These are phyloP conservation scores for Elegia similella DNA, from an alignment of 2,888 invertebrate species.

Conservation along the genomic window DNA sequence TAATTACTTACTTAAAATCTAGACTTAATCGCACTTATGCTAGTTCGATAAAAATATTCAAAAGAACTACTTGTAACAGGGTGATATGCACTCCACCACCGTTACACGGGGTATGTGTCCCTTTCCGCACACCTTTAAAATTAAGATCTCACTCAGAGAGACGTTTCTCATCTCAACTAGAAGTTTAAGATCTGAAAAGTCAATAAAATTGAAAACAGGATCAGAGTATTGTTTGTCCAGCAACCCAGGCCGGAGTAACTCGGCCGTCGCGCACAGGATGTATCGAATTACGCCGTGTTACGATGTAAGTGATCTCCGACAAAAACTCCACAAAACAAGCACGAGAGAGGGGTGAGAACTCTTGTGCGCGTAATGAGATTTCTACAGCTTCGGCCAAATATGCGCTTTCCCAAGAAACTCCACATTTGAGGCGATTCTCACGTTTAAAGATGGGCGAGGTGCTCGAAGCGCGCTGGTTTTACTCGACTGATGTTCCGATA, in stretches of 20 bases:
- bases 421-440: constrained; percentile 9
- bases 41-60: too few relatives aligned
- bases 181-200: too few relatives aligned
- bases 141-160: too few relatives aligned
- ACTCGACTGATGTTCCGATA: too few relatives aligned
- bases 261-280: constrained; percentile 69
- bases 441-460: background rate
- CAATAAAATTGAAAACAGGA: background rate
- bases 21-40: too few relatives aligned
- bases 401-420: constrained; percentile 32
- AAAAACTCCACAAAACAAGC: constrained; percentile 62
- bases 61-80: too few relatives aligned
- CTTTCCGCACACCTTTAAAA: too few relatives aligned
- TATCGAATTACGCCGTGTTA: constrained; percentile 73
- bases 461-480: background rate
- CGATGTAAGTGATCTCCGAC: constrained; percentile 74
- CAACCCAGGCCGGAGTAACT: background rate
- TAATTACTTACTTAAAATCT: too few relatives aligned
- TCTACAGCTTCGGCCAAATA: constrained; percentile 74
- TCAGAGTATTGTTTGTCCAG: constrained; percentile 1
- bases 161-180: too few relatives aligned
- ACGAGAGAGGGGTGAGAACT: constrained; percentile 67
- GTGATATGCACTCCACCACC: too few relatives aligned
- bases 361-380: constrained; percentile 66
- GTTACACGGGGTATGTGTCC: too few relatives aligned